Base-by-base conservation (phyloP, 37 sponge, comb jelly and placozoan genomes). In the Cladorhizidae sp. region DNA sequence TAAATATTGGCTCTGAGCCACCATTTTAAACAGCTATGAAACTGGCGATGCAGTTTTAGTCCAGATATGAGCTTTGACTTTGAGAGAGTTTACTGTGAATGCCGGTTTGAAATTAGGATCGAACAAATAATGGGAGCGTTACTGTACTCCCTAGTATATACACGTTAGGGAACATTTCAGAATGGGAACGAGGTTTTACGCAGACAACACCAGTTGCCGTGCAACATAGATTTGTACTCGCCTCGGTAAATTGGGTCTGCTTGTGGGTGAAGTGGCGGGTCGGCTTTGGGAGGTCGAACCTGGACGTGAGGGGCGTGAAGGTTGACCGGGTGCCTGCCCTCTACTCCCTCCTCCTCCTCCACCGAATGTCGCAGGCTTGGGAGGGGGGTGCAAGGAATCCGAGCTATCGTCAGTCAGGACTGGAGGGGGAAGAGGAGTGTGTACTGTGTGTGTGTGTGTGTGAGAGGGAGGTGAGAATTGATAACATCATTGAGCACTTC, bases 371-470 rank as follows among this genome's bases (percentile, higher is more conserved):
- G 40, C 29, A 15, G 81, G 81, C 29, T 50, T 70, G 20, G 88
- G 73, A 6, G 88, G 80, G 20, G 43, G n/a, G 21, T 28, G 50
- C 5, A 69, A 57, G 32, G 75, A 26, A 23, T 80, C 81, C 11
- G 70, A 50, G 1, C 20, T 70, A 38, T 86, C 87, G 32, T 85
- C 80, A 25, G 40, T 52, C 11, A 42, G 32, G 23, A 92, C 54
- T 21, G 93, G 93, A 61, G 93, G 93, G 25, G 93, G 93, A 0
- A 92, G 82, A 3, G 93, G 93, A 1, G 93, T 92, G 82, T 80
- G 81, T 17, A 76, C 89, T 88, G 49, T 37, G 65, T 21, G 81
- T 45, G 49, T 12, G 59, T 36, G 64, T n/a, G n/a, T n/a, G n/a
- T n/a, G 59, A 25, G 35, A 17, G 28, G 49, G 23, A 28, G 28